Conservation (phyloP, 1,140 invertebrate species). For the Nephotettix cincticeps region DNA sequence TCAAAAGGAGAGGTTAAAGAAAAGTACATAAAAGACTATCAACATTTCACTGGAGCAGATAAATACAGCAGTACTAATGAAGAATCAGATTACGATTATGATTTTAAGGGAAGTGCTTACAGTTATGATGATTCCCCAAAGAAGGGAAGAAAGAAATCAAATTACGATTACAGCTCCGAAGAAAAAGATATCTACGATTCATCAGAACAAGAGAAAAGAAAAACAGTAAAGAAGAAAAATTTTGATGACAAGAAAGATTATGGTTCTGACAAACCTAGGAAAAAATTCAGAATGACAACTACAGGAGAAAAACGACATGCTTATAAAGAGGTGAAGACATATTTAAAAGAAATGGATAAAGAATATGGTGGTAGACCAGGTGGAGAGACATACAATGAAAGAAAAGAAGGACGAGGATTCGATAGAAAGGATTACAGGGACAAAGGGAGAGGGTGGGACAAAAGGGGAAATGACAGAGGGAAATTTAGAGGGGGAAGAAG, state of each 20-base stretch:
- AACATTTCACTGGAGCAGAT: neutral
- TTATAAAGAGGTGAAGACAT: neutral
- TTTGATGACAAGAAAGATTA: neutral
- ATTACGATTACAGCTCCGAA: too few relatives aligned
- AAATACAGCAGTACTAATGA: neutral
- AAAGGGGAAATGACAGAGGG: neutral
- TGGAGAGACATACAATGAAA: neutral
- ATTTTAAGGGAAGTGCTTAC: too few relatives aligned
- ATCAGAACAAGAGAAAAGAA: too few relatives aligned
- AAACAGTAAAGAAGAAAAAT: too few relatives aligned
- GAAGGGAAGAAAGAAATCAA: too few relatives aligned
- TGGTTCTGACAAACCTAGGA: neutral
- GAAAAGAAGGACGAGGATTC: neutral
- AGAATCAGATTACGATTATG: too few relatives aligned
- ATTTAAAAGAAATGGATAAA: conserved; percentile 3
- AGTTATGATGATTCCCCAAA: too few relatives aligned
- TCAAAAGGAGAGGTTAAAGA: neutral
- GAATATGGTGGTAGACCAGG: conserved; percentile 1
- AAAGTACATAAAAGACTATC: neutral
- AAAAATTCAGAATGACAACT: neutral
- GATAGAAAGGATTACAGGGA: neutral
- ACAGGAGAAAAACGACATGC: neutral
- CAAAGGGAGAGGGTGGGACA: neutral
- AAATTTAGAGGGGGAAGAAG: neutral
- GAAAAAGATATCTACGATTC: too few relatives aligned